phyloP scores from a whole-genome alignment of 2,888 invertebrate genomes.

The Diplazon laetatorius region DNA sequence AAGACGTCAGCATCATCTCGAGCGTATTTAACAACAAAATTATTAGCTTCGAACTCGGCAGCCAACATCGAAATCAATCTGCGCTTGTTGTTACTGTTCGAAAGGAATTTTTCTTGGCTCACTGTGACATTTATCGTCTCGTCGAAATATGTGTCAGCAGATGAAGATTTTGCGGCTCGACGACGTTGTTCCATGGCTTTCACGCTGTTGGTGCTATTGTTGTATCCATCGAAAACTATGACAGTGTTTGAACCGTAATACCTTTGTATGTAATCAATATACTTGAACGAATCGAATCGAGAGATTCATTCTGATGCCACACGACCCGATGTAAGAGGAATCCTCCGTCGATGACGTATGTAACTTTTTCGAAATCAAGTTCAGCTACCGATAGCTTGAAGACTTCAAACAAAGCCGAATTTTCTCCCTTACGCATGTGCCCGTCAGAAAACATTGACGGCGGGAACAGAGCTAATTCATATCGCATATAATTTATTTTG shows the following conservation, averaged over 20 bases:
- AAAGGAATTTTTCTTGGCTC: slow-evolving; percentile 7
- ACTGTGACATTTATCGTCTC: slow-evolving; percentile 55
- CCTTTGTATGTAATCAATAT: slow-evolving; percentile 66
- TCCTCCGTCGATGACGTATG: slow-evolving; percentile 12
- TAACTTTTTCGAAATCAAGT: background rate
- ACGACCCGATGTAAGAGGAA: slow-evolving; percentile 70
- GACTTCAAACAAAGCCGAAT: background rate
- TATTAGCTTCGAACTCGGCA: slow-evolving; percentile 32
- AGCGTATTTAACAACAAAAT: slow-evolving; percentile 58
- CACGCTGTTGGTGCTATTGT: slow-evolving; percentile 5
- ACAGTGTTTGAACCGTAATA: slow-evolving; percentile 63
- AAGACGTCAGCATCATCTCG: slow-evolving; percentile 58
- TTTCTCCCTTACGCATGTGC: background rate
- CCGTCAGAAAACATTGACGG: background rate
- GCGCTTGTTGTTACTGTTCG: background rate
- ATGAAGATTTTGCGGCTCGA: slow-evolving; percentile 67
- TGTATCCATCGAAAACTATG: slow-evolving; percentile 71
- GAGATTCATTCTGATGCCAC: slow-evolving; percentile 67
- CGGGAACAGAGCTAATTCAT: background rate
- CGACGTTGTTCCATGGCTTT: slow-evolving; percentile 65
- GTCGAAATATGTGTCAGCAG: slow-evolving; percentile 66
- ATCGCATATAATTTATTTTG: background rate
- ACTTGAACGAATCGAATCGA: slow-evolving; percentile 65
- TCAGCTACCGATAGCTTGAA: background rate
- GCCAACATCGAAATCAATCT: slow-evolving; percentile 46